Evolutionary conservation across 2,888 invertebrate species (phyloP).

Genomic region (Cryptocheilus praepositus): DNA sequence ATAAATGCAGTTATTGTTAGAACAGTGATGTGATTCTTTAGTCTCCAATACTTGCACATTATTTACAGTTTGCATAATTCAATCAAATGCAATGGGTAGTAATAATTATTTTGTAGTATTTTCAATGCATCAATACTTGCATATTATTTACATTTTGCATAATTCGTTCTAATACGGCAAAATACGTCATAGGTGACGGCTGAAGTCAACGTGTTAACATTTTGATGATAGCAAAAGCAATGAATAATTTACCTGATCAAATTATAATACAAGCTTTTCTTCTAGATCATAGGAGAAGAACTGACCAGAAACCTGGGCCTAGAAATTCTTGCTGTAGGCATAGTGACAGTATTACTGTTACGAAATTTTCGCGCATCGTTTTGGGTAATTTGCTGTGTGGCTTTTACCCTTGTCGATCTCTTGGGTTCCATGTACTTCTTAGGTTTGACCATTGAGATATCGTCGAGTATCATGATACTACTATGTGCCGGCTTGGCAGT

Average conservation of each 20-base stretch:
- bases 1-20: too few species aligned
- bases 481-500: conserved; percentile 76
- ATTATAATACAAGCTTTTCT: conserved; percentile 8
- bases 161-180: neutral
- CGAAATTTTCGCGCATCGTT: conserved; percentile 73
- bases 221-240: too few species aligned
- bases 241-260: neutral
- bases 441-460: conserved; percentile 76
- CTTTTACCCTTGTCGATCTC: conserved; percentile 75
- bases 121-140: too few species aligned
- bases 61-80: too few species aligned
- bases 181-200: too few species aligned
- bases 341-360: conserved; percentile 74
- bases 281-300: conserved; percentile 70
- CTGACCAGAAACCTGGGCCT: conserved; percentile 72
- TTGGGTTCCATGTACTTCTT: conserved; percentile 76
- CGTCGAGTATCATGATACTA: conserved; percentile 75
- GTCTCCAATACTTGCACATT: too few species aligned
- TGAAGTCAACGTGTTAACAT: too few species aligned
- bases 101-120: too few species aligned
- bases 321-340: conserved; percentile 74
- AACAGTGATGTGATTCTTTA: too few species aligned
- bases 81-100: too few species aligned
- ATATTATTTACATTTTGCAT: too few species aligned
- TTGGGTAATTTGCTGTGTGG: conserved; percentile 74